Conservation (phyloP, 2,113 vertebrate species). For the Gymnocephalus cernua region DNA sequence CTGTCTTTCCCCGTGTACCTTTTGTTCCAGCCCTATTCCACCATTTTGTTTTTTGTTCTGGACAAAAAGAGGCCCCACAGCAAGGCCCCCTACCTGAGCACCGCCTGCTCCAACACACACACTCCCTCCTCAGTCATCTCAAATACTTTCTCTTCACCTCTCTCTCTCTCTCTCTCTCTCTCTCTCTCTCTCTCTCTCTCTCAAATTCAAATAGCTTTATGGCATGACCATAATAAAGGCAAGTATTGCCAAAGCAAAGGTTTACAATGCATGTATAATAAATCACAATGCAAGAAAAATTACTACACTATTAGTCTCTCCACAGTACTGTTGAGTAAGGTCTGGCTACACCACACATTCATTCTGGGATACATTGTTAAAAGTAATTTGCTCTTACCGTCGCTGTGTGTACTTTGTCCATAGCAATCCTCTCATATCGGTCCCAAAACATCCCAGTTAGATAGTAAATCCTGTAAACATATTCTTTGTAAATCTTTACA, state of each 20-base stretch:
- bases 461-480: too few relatives aligned
- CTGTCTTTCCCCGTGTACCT: slow-evolving; percentile 55
- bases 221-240: not conserved
- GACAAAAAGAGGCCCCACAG: slow-evolving; percentile 73
- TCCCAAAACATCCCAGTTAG: too few relatives aligned
- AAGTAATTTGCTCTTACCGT: too few relatives aligned
- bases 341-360: too few relatives aligned
- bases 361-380: too few relatives aligned
- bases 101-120: slow-evolving; percentile 14
- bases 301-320: not conserved
- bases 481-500: too few relatives aligned
- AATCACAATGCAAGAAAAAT: not conserved
- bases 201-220: slow-evolving; percentile 1
- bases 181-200: not conserved
- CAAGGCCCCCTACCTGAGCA: slow-evolving; percentile 69
- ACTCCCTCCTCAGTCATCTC: not conserved
- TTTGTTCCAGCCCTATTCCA: slow-evolving; percentile 71
- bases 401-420: too few relatives aligned
- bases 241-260: not conserved
- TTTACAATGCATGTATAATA: not conserved
- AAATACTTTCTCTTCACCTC: not conserved
- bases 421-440: too few relatives aligned
- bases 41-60: slow-evolving; percentile 76
- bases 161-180: not conserved
- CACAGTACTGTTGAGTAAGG: too few relatives aligned